Base-by-base conservation (phyloP, 1,140 invertebrate species). In the Bombus breviceps region DNA sequence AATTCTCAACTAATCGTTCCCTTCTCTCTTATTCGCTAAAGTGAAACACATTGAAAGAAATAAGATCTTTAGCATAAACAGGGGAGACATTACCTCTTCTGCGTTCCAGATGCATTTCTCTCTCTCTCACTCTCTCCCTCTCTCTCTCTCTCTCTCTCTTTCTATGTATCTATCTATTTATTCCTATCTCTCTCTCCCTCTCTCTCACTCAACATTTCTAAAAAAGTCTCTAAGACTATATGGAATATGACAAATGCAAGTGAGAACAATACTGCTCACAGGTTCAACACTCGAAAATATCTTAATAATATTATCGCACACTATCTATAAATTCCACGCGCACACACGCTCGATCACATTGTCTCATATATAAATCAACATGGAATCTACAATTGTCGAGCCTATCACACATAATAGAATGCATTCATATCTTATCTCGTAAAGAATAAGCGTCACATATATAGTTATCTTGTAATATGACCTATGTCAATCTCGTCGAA, bases 401-500 rank as follows among this genome's bases (percentile, higher is more conserved):
- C 59, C 85, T 73, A 74, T 68, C 82, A 53, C 59, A 59, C 75
- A 10, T 73, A 68, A 59, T n/a, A 43, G n/a, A 41, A 59, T 66
- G 43, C 43, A 84, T 72, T 71, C 72, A 71, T 39, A 74, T 72
- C 74, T 32, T 22, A 25, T 71, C 32, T 85, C 57, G 32, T 47
- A 62, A 81, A 64, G 43, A 86, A 86, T 86, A 88, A 88, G 83
- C 86, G 83, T 83, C 81, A 64, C 77, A 86, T 37, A 62, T 64
- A 78, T 87, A 80, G 15, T 32, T 78, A 57, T 78, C 57, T 73
- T 4, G 12, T 53, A 41, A 73, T 68, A 87, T 39, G 43, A 85
- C 8, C 81, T 84, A 79, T 53, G 53, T 81, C 75, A 32, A 73
- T 82, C 15, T 71, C 43, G 15, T 64, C 62, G 53, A 62, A 77